phyloP scores from a whole-genome alignment of 2,888 invertebrate species.

The Nematopogon swammerdamellus region DNA sequence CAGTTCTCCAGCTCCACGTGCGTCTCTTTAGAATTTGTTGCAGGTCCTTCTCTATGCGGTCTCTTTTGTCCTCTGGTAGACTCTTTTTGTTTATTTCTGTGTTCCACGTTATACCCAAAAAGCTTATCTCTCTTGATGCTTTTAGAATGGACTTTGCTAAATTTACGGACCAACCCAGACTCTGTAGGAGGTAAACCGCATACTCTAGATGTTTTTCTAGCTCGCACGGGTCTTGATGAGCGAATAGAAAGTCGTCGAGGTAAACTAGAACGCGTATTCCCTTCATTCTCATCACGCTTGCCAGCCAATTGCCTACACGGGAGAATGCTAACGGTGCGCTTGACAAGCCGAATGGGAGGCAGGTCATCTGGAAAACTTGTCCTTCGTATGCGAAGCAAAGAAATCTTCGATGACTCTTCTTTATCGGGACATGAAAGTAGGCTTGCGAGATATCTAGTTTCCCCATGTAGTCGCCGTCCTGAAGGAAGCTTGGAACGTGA shows the following conservation, averaged over 20 bases:
- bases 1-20: neutral
- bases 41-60: neutral
- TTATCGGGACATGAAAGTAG: neutral
- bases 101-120: neutral
- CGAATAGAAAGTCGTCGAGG: constrained; percentile 15
- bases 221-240: constrained; percentile 3
- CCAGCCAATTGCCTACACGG: constrained; percentile 15
- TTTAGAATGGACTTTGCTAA: neutral
- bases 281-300: constrained; percentile 8
- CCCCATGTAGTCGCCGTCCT: neutral
- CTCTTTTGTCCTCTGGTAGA: neutral
- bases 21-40: neutral
- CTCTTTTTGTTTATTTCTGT: neutral
- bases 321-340: constrained; percentile 14
- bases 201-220: neutral
- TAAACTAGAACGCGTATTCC: constrained; percentile 15
- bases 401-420: constrained; percentile 10
- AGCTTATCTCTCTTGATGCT: neutral
- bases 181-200: neutral
- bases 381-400: constrained; percentile 8
- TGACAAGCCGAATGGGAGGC: constrained; percentile 16
- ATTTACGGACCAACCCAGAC: neutral
- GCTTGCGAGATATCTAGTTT: neutral
- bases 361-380: constrained; percentile 7
- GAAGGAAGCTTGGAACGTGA: neutral